phyloP scores from a whole-genome alignment of 2,113 vertebrate species.

The Phalacrocorax brasilianus region DNA sequence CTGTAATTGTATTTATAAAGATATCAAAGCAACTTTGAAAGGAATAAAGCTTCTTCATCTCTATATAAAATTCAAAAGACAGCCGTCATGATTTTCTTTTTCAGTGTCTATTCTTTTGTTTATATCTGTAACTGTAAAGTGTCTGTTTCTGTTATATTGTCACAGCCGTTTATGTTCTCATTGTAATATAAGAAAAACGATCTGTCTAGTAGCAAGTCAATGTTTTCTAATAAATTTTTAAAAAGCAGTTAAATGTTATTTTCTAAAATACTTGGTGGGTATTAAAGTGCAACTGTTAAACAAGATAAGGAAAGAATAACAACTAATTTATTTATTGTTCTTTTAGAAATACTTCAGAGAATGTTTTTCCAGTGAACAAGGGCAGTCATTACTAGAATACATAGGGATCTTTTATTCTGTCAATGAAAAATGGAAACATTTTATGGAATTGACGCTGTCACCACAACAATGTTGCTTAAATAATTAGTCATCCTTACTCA shows the following conservation, averaged over 20 bases:
- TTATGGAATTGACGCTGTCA: not conserved
- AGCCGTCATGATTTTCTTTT: slow-evolving; percentile 19
- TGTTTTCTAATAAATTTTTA: slow-evolving; percentile 23
- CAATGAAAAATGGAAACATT: slow-evolving; percentile 31
- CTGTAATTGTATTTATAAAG: slow-evolving; percentile 16
- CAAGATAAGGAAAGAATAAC: not conserved
- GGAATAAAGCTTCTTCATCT: slow-evolving; percentile 11
- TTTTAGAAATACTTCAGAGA: not conserved
- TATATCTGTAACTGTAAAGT: slow-evolving; percentile 37
- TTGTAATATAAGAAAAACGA: slow-evolving; percentile 20
- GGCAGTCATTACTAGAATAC: not conserved
- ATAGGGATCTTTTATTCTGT: slow-evolving; percentile 9
- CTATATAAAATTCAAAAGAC: slow-evolving; percentile 21
- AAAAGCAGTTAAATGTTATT: slow-evolving; percentile 18
- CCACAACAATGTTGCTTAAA: not conserved
- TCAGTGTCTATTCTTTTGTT: not conserved
- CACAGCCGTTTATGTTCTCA: slow-evolving; percentile 22
- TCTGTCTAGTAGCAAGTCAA: not conserved
- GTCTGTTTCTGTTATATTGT: slow-evolving; percentile 9
- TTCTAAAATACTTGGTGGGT: not conserved
- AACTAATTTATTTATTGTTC: not conserved
- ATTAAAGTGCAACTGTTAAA: not conserved
- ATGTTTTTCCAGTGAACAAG: not conserved
- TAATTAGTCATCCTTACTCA: not conserved
- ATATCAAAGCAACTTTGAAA: not conserved